phyloP scores from a whole-genome alignment of 2,888 invertebrate species.

The Caenorhabditis sp. region DNA sequence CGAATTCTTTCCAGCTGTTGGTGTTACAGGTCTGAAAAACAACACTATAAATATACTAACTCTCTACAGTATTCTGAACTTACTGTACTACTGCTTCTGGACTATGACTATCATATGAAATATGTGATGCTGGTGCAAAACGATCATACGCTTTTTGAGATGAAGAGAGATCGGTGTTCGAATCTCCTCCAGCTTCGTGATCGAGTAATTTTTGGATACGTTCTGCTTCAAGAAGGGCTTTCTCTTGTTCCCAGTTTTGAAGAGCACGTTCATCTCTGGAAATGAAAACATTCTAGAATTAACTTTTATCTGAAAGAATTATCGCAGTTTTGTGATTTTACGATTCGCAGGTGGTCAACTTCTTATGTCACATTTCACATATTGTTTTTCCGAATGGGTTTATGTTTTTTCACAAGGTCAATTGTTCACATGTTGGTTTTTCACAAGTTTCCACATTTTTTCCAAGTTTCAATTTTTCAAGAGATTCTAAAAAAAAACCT shows the following conservation, averaged over 20 bases:
- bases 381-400: too few relatives aligned
- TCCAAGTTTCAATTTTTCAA: too few relatives aligned
- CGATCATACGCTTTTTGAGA: constrained; percentile 39
- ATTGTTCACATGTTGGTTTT: too few relatives aligned
- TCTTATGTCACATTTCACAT: too few relatives aligned
- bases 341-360: too few relatives aligned
- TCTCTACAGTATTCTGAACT: too few relatives aligned
- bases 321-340: too few relatives aligned
- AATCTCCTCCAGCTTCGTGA: constrained; percentile 48
- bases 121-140: constrained; percentile 47
- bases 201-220: constrained; percentile 50
- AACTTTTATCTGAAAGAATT: too few relatives aligned
- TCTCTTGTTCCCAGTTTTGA: constrained; percentile 53
- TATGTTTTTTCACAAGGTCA: too few relatives aligned
- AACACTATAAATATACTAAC: too few relatives aligned
- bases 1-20: constrained; percentile 15
- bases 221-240: constrained; percentile 48
- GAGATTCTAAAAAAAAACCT: too few relatives aligned
- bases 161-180: constrained; percentile 39
- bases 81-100: constrained; percentile 2
- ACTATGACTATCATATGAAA: constrained; percentile 45
- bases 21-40: constrained; percentile 16
- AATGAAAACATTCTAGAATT: constrained; percentile 3
- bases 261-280: constrained; percentile 51
- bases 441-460: too few relatives aligned